Conservation (phyloP, 53 echinoderm and acorn worm species). For the Echinarachnius parma region DNA sequence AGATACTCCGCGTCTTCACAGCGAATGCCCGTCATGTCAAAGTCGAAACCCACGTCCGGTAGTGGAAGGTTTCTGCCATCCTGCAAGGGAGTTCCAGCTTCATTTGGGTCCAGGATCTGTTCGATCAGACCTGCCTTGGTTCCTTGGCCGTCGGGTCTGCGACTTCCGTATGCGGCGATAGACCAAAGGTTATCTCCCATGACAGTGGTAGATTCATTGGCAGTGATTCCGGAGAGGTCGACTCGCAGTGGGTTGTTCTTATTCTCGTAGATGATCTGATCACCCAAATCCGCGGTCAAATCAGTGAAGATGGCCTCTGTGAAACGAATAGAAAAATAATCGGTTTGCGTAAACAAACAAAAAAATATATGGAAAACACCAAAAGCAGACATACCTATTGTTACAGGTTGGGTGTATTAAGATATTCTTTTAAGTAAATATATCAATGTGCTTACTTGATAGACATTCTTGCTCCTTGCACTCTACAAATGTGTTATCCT, state of each 20-base stretch:
- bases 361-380: too few relatives aligned
- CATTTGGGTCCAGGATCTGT: slow-evolving; percentile 58
- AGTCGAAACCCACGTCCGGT: slow-evolving; percentile 44
- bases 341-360: too few relatives aligned
- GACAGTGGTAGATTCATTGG: slow-evolving; percentile 60
- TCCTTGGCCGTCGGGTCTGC: slow-evolving; percentile 60
- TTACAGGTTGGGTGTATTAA: too few relatives aligned
- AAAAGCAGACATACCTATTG: too few relatives aligned
- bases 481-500: slow-evolving; percentile 47
- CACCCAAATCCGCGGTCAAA: slow-evolving; percentile 56
- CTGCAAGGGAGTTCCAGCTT: slow-evolving; percentile 49
- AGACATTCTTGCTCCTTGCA: slow-evolving; percentile 73
- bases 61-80: slow-evolving; percentile 57
- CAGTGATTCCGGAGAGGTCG: slow-evolving; percentile 65
- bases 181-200: slow-evolving; percentile 66
- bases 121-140: slow-evolving; percentile 57
- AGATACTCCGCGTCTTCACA: slow-evolving; percentile 70
- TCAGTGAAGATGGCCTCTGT: slow-evolving; percentile 84
- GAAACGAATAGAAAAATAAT: too few relatives aligned
- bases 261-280: slow-evolving; percentile 69
- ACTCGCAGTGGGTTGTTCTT: slow-evolving; percentile 55
- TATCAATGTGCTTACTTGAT: slow-evolving; percentile 59
- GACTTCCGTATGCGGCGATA: slow-evolving; percentile 60
- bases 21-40: slow-evolving; percentile 71
- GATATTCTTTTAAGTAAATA: too few relatives aligned